phyloP scores from a whole-genome alignment of 2,888 invertebrate genomes.

The Saturnia japonica region DNA sequence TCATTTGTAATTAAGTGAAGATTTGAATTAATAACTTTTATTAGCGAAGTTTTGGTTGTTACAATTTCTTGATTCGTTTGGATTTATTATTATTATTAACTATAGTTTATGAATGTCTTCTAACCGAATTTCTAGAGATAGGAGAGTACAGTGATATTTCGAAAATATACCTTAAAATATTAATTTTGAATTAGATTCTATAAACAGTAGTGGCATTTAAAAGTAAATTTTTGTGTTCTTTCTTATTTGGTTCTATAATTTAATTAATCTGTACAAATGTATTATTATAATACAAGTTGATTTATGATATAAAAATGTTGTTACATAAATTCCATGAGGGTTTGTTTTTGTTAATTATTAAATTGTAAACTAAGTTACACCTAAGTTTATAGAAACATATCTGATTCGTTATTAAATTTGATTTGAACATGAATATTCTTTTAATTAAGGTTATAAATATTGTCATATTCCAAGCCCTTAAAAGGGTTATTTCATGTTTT shows the following conservation, averaged over 20 bases:
- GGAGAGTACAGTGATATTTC: not conserved
- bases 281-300: not conserved
- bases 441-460: not conserved
- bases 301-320: not conserved
- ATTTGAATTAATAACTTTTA: not conserved
- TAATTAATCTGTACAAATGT: not conserved
- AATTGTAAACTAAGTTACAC: not conserved
- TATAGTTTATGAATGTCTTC: not conserved
- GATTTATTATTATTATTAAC: not conserved
- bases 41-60: not conserved
- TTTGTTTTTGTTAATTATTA: not conserved
- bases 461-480: not conserved
- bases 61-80: not conserved
- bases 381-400: slow-evolving; percentile 2
- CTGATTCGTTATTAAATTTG: not conserved
- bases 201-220: not conserved
- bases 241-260: not conserved
- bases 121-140: not conserved
- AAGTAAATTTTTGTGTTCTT: not conserved
- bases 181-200: not conserved
- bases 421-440: not conserved
- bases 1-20: not conserved
- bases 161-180: not conserved
- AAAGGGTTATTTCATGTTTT: not conserved
- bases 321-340: not conserved